Base-by-base conservation (phyloP, 2,113 vertebrate genomes). In the Rhabdornis inornatus region DNA sequence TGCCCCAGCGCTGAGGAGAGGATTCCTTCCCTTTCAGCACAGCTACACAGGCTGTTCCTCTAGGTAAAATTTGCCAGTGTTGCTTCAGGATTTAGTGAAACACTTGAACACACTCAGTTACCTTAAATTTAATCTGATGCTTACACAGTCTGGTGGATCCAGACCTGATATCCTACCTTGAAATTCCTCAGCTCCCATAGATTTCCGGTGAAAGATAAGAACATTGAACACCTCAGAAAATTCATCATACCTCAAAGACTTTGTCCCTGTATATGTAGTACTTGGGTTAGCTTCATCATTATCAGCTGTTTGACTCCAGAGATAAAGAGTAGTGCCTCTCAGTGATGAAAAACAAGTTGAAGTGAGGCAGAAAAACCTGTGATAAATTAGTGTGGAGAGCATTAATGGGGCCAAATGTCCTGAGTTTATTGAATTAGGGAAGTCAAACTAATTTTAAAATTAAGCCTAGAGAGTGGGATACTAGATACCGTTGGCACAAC, bases 381-480 rank as follows among this genome's bases (percentile, higher is more conserved):
- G 94, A 95, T 93, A 87, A 95, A 96, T 95, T 88, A 91, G 87
- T 55, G 70, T 84, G 69, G 81, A 93, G 96, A 95, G 83, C 47
- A 15, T 91, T 97, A 96, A 90, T 94, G 89, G 87, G 90, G 69
- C 85, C 87, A 95, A 92, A 89, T 89, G 80, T 84, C 90, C 37
- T 12, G 57, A 81, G 55, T 84, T 96, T 96, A 91, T 96, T 94
- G 88, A 94, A 97, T 96, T 97, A 96, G 95, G 91, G 64, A 94
- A 72, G 88, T 82, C 83, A 96, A 95, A 82, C 97, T 94, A 94
- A 94, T 96, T 97, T 96, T 77, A 80, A 95, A 92, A 92, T 94
- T 87, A 84, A 27, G 84, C 89, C 84, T 66, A n/a, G 92, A 94
- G 89, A 96, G 95, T 92, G 47, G 78, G 84, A 85, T 77, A 61